A percentile compares a stretch with the other conserved stretches of the same genome.
Conservation (phyloP, 2,888 invertebrate genomes). For the Caradrina kadenii region DNA sequence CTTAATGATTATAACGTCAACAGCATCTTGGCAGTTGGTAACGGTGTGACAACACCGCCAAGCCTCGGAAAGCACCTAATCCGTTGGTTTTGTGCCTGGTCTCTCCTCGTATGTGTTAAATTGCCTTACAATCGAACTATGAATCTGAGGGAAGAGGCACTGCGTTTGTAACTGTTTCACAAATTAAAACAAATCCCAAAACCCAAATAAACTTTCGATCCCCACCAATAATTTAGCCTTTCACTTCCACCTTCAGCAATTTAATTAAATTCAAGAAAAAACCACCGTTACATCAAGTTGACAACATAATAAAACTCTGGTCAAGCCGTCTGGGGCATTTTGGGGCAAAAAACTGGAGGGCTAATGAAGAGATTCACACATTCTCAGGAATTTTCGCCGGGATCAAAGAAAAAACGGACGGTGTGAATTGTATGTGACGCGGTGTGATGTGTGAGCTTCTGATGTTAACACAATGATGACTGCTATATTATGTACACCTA, state of each 20-base stretch:
- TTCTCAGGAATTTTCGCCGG: conserved; percentile 54
- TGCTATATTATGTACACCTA: too few species aligned
- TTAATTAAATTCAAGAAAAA: conserved; percentile 61
- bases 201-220: conserved; percentile 7
- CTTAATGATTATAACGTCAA: too few species aligned
- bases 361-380: conserved; percentile 80
- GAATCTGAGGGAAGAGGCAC: too few species aligned
- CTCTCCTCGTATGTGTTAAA: too few species aligned
- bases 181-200: conserved; percentile 4
- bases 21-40: too few species aligned
- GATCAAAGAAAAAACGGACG: conserved; percentile 52
- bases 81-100: too few species aligned
- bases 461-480: conserved; percentile 18
- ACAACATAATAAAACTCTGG: conserved; percentile 74
- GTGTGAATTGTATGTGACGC: conserved; percentile 48
- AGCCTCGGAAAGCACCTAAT: too few species aligned
- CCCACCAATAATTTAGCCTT: conserved; percentile 34
- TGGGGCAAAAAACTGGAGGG: conserved; percentile 60
- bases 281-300: conserved; percentile 69
- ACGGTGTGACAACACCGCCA: too few species aligned
- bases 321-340: conserved; percentile 60
- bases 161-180: not conserved
- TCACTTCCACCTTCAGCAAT: conserved; percentile 33
- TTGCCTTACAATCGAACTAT: too few species aligned
- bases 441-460: conserved; percentile 34